phyloP scores from a whole-genome alignment of 2,888 invertebrate genomes.

The Elmis aenea region DNA sequence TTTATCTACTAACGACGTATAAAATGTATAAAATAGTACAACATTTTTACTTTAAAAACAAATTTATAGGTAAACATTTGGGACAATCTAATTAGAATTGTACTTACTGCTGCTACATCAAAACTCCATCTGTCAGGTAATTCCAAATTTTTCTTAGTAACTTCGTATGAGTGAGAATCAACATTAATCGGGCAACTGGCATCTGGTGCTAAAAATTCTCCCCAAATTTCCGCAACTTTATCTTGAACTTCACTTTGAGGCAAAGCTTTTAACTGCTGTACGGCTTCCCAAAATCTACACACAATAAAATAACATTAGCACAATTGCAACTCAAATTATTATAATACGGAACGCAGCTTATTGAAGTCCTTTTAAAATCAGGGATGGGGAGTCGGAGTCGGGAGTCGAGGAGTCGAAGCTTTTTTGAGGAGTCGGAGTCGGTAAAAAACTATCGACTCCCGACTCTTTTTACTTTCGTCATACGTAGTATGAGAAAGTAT shows the following conservation, averaged over 20 bases:
- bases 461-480: no score
- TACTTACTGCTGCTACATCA: slow-evolving; percentile 89
- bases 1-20: background rate
- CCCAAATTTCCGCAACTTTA: slow-evolving; percentile 84
- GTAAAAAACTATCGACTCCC: no score
- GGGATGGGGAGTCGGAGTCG: no score
- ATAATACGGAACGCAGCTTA: background rate
- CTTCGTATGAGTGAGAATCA: slow-evolving; percentile 85
- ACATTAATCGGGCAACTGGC: slow-evolving; percentile 97
- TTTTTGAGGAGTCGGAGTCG: no score
- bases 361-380: no score
- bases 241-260: slow-evolving; percentile 79
- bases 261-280: slow-evolving; percentile 84
- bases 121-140: slow-evolving; percentile 90
- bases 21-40: background rate
- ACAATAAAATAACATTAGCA: slow-evolving; percentile 6
- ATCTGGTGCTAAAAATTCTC: slow-evolving; percentile 88
- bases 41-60: background rate
- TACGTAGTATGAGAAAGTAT: no score
- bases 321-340: background rate
- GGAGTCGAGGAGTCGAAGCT: no score
- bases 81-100: slow-evolving; percentile 6
- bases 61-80: slow-evolving; percentile 7
- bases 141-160: slow-evolving; percentile 74
- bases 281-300: slow-evolving; percentile 93